phyloP scores from a whole-genome alignment of 2,888 invertebrate genomes.

The Sycophila texana region DNA sequence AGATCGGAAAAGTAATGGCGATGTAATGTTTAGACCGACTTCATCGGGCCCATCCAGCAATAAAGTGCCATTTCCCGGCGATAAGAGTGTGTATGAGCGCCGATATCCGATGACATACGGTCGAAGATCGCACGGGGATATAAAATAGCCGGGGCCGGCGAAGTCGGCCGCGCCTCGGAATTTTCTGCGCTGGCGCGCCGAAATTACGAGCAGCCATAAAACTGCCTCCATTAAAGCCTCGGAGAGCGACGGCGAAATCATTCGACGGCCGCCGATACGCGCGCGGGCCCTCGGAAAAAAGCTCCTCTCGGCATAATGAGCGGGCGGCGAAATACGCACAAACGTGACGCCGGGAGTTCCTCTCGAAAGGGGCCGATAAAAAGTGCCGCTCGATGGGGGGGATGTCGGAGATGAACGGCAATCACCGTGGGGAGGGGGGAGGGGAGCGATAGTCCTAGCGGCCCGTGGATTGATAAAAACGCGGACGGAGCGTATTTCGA shows the following conservation, averaged over 20 bases:
- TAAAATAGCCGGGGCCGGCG: conserved; percentile 13
- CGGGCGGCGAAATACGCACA: not conserved
- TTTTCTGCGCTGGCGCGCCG: conserved; percentile 21
- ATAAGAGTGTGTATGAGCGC: conserved; percentile 7
- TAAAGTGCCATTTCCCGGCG: conserved; percentile 11
- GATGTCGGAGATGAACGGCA: conserved; percentile 44
- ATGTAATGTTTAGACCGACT: not conserved
- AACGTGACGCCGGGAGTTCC: conserved; percentile 12
- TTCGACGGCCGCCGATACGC: not conserved
- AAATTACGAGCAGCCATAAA: conserved; percentile 9
- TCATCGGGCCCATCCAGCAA: not conserved
- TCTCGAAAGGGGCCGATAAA: conserved; percentile 50
- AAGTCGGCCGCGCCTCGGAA: conserved; percentile 14
- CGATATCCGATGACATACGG: conserved; percentile 14
- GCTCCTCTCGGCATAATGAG: not conserved
- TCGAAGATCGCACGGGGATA: conserved; percentile 22
- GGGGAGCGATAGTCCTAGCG: too few relatives aligned
- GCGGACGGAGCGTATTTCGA: conserved; percentile 43
- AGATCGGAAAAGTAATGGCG: too few relatives aligned
- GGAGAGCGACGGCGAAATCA: not conserved
- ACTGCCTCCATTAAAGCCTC: conserved; percentile 29
- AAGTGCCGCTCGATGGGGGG: conserved; percentile 47
- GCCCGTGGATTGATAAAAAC: conserved; percentile 65
- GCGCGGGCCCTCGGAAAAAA: too few relatives aligned
- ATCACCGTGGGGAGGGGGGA: conserved; percentile 20